Conservation (phyloP, 2,113 vertebrate species). For the Conger conger region DNA sequence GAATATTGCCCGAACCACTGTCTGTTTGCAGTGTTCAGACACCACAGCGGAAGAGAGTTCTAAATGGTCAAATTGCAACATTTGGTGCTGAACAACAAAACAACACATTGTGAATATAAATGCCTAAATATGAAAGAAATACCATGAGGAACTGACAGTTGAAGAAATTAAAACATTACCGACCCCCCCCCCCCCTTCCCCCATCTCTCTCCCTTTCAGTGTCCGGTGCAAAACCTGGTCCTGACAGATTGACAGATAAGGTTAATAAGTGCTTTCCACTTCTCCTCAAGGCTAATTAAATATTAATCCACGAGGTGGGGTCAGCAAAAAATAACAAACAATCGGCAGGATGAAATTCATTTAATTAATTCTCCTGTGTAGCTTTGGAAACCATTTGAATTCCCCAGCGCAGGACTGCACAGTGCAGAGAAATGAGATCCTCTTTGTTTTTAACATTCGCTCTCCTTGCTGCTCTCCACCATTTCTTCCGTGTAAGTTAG, state of each 20-base stretch:
- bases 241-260: slow-evolving; percentile 78
- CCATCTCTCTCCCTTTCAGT: slow-evolving; percentile 50
- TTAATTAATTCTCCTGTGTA: slow-evolving; percentile 79
- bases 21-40: background rate
- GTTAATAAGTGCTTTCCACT: slow-evolving; percentile 79
- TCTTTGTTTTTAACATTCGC: slow-evolving; percentile 25
- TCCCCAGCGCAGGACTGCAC: slow-evolving; percentile 51
- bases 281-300: slow-evolving; percentile 83
- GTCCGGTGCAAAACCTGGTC: slow-evolving; percentile 30
- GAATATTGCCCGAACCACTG: background rate
- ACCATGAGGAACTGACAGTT: slow-evolving; percentile 21
- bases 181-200: slow-evolving; percentile 43
- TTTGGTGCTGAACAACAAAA: background rate
- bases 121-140: slow-evolving; percentile 46
- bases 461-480: background rate
- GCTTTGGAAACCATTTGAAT: slow-evolving; percentile 64
- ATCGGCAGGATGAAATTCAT: slow-evolving; percentile 68
- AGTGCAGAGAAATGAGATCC: slow-evolving; percentile 29
- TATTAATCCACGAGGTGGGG: slow-evolving; percentile 83
- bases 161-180: slow-evolving; percentile 45
- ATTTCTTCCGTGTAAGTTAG: too few relatives aligned
- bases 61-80: slow-evolving; percentile 16
- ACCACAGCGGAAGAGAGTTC: background rate
- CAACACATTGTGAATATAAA: slow-evolving; percentile 44
- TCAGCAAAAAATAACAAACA: slow-evolving; percentile 80